Conservation (phyloP, 2,888 invertebrate genomes). For the Nipponacmea schrenckii region DNA sequence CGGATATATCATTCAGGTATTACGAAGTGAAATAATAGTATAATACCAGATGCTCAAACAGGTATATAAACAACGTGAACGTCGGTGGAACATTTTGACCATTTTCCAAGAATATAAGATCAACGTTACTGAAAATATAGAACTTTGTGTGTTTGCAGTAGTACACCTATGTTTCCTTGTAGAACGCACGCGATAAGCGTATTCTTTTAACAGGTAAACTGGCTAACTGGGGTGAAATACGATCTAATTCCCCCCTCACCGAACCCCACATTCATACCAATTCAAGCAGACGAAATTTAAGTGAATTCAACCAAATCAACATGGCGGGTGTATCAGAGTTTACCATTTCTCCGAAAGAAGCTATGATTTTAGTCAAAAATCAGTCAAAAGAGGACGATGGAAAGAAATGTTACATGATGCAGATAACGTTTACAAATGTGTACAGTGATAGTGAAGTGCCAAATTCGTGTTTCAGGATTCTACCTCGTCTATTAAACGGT, state of each 20-base stretch:
- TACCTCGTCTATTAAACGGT: constrained; percentile 60
- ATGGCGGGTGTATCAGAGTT: constrained; percentile 52
- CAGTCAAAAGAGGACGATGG: constrained; percentile 41
- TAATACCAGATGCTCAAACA: too few species aligned
- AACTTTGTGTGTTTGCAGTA: too few species aligned
- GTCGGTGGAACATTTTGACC: too few species aligned
- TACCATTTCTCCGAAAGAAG: constrained; percentile 51
- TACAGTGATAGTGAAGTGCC: constrained; percentile 56
- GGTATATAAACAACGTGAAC: too few species aligned
- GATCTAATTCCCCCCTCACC: constrained; percentile 10
- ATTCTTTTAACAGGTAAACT: constrained; percentile 9
- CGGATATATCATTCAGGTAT: too few species aligned
- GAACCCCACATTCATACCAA: constrained; percentile 1
- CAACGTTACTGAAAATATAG: too few species aligned
- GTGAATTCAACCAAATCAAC: background rate
- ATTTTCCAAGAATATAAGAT: too few species aligned
- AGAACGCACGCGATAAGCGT: background rate
- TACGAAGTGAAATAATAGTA: too few species aligned
- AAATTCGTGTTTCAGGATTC: constrained; percentile 52
- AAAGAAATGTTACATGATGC: constrained; percentile 52
- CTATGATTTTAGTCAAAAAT: constrained; percentile 44
- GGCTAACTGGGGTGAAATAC: constrained; percentile 25
- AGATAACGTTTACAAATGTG: constrained; percentile 52
- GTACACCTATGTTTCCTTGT: too few species aligned
- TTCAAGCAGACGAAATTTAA: constrained; percentile 1